Percentiles rank a stretch among this genome's conserved stretches.
These are phyloP conservation scores for Sitta europaea DNA, from an alignment of 2,113 vertebrate genomes.

Conservation along the genomic window DNA sequence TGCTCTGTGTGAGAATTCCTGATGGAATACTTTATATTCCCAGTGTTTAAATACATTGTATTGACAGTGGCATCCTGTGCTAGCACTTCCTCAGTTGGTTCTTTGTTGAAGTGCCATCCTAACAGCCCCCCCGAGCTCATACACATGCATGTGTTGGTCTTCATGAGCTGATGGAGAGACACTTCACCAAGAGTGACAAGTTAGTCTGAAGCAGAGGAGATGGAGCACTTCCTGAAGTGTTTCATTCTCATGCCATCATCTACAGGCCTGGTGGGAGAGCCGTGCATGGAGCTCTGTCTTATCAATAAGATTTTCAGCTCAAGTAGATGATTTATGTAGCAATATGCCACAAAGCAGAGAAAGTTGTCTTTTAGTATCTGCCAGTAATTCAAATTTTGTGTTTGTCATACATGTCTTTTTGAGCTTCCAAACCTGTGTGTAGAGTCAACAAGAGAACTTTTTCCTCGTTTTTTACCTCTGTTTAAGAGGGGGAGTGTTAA, in stretches of 20 bases:
- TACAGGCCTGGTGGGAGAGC: not conserved
- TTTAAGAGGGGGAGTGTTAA: not conserved
- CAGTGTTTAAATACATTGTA: not conserved
- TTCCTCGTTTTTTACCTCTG: not conserved
- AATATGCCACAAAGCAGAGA: not conserved
- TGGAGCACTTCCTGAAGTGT: not conserved
- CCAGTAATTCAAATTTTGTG: not conserved
- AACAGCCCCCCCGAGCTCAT: not conserved
- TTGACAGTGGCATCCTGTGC: not conserved
- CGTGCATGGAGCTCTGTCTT: not conserved
- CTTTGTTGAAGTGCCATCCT: not conserved
- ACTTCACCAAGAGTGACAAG: not conserved
- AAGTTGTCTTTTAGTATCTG: not conserved
- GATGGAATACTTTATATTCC: not conserved
- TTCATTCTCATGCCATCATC: not conserved
- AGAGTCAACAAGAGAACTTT: not conserved
- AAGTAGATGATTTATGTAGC: not conserved
- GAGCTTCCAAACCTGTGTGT: not conserved
- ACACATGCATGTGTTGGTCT: accelerated
- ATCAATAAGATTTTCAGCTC: not conserved
- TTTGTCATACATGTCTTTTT: not conserved
- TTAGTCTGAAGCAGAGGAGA: not conserved
- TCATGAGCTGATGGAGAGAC: not conserved
- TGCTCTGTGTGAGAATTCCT: not conserved
- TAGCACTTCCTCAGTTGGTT: not conserved